phyloP scores from a whole-genome alignment of 2,113 vertebrate genomes.

The Ifrita kowaldi region DNA sequence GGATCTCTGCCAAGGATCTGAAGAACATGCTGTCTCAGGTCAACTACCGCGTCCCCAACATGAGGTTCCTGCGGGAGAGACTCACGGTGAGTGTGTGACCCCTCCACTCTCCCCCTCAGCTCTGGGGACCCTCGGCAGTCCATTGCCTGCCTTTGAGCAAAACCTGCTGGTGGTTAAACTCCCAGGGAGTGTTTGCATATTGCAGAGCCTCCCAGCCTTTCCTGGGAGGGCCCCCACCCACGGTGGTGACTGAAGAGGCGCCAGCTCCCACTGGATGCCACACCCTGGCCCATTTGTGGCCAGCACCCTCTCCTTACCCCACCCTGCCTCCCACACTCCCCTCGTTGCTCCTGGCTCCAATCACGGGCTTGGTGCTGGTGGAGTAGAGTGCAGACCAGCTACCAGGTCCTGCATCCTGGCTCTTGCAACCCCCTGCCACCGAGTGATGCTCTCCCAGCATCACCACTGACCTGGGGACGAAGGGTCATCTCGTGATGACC shows the following conservation, averaged over 20 bases:
- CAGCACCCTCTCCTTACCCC: neutral
- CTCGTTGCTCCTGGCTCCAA: neutral
- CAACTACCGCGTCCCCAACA: conserved; percentile 97
- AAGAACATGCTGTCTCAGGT: conserved; percentile 97
- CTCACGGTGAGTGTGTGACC: conserved; percentile 80
- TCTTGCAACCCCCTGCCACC: neutral
- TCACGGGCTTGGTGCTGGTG: neutral
- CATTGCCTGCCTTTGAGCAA: neutral
- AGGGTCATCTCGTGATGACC: neutral
- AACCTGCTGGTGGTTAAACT: neutral
- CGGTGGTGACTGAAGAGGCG: conserved; percentile 1
- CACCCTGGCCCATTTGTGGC: neutral
- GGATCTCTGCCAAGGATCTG: conserved; percentile 96
- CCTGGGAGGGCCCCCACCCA: conserved; percentile 30
- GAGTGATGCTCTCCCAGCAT: neutral
- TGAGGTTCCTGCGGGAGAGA: conserved; percentile 94
- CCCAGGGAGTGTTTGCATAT: neutral
- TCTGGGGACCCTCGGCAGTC: neutral
- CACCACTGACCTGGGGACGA: neutral
- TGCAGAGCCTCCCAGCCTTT: neutral
- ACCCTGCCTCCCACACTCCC: neutral
- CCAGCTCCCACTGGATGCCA: conserved; percentile 6
- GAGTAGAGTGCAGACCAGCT: neutral
- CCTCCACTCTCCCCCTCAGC: fast-evolving
- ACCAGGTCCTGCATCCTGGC: neutral